Percentiles rank a stretch among this genome's conserved stretches.
Conservation (phyloP, 2,888 invertebrate species). For the Oscheius sp. region DNA sequence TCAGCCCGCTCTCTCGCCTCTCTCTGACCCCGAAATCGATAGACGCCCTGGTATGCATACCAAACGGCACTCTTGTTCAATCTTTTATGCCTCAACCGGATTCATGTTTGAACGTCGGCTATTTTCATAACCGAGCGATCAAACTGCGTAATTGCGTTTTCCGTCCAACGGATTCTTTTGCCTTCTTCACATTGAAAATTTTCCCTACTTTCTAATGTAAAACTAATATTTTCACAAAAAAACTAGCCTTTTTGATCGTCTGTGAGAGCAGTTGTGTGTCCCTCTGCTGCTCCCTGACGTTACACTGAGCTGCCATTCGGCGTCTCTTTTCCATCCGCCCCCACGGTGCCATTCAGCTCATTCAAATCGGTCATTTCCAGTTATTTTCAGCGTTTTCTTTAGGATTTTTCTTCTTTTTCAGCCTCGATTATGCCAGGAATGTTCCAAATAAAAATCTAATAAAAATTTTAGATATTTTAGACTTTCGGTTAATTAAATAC, state of each 20-base stretch:
- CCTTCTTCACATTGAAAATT: not conserved
- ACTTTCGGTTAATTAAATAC: not conserved
- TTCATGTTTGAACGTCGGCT: not conserved
- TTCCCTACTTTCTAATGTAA: not conserved
- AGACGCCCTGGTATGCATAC: slow-evolving; percentile 26
- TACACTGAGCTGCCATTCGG: slow-evolving; percentile 23
- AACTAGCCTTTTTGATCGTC: slow-evolving; percentile 2
- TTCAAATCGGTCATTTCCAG: not conserved
- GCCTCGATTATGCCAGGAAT: not conserved
- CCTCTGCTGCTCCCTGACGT: slow-evolving; percentile 5
- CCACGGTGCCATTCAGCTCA: slow-evolving; percentile 14
- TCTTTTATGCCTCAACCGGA: not conserved
- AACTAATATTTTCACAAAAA: not conserved
- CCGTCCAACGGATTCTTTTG: not conserved
- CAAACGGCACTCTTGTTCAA: slow-evolving; percentile 7
- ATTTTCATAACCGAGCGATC: not conserved
- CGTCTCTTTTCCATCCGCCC: slow-evolving; percentile 24
- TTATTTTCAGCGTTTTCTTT: not conserved
- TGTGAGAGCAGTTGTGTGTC: slow-evolving; percentile 10
- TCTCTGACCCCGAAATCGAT: slow-evolving; percentile 30
- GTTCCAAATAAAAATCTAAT: not conserved
- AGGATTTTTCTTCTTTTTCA: not conserved
- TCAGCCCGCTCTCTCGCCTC: slow-evolving; percentile 33
- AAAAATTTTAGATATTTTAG: not conserved
- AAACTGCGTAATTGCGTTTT: too few species aligned